A percentile compares a stretch with the other conserved stretches of the same genome.
Evolutionary conservation across 2,888 invertebrate genomes (phyloP).

Genomic region (Zele albiditarsus): DNA sequence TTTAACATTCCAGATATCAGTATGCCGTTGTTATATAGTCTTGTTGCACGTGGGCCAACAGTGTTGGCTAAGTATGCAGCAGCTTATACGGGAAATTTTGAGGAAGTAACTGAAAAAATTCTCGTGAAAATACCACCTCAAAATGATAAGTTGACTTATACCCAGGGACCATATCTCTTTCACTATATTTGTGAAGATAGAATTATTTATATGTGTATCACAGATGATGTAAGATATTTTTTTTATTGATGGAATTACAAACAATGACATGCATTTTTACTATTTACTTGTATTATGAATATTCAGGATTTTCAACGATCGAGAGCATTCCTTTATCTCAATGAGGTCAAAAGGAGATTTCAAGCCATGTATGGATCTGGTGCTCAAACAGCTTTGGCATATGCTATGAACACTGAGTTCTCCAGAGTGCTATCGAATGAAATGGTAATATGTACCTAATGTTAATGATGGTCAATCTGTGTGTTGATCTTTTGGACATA

Average conservation of each 20-base stretch:
- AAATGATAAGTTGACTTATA: slow-evolving; percentile 93
- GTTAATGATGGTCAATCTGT: too few species aligned
- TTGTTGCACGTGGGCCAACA: slow-evolving; percentile 88
- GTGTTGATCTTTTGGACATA: too few species aligned
- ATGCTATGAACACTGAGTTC: slow-evolving; percentile 97
- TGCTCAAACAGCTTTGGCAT: slow-evolving; percentile 90
- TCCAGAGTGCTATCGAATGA: slow-evolving; percentile 87
- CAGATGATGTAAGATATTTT: slow-evolving; percentile 86
- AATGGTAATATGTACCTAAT: slow-evolving; percentile 78
- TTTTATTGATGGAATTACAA: not conserved
- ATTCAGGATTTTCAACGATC: slow-evolving; percentile 93
- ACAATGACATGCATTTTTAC: not conserved
- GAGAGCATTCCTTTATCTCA: slow-evolving; percentile 90
- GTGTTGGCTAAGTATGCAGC: slow-evolving; percentile 93
- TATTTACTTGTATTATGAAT: slow-evolving; percentile 27
- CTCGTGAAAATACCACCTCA: slow-evolving; percentile 90
- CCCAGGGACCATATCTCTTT: slow-evolving; percentile 93
- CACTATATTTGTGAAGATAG: slow-evolving; percentile 92
- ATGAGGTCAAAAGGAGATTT: slow-evolving; percentile 93
- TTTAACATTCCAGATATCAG: slow-evolving; percentile 44
- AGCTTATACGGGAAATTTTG: slow-evolving; percentile 94
- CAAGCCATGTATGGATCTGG: slow-evolving; percentile 86
- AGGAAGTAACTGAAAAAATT: slow-evolving; percentile 94
- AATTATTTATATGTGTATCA: slow-evolving; percentile 94
- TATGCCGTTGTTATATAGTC: slow-evolving; percentile 94